A percentile compares a stretch with the other conserved stretches of the same genome.
phyloP scores from a whole-genome alignment of 35 echinoderm and acorn worm species.

The Acanthaster planci region DNA sequence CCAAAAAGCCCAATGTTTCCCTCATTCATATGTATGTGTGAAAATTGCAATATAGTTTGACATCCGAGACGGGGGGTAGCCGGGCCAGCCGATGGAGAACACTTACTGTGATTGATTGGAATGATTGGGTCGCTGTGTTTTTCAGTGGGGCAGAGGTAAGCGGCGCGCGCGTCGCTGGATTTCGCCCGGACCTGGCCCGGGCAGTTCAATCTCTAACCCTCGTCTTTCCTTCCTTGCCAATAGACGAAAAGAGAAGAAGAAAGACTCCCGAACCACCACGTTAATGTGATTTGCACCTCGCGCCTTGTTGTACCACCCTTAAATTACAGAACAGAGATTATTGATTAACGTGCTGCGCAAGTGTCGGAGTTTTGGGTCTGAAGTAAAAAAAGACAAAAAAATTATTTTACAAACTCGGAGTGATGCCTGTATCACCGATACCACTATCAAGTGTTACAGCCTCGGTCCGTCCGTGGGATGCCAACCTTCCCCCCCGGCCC shows the following conservation, averaged over 20 bases:
- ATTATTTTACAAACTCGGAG: conserved; percentile 15
- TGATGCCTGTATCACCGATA: conserved; percentile 7
- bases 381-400: too few species aligned
- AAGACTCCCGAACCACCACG: background rate
- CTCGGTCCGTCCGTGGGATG: background rate
- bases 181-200: background rate
- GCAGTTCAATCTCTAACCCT: background rate
- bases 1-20: conserved; percentile 40
- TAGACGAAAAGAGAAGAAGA: too few species aligned
- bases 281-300: conserved; percentile 22
- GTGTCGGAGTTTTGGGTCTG: conserved; percentile 24
- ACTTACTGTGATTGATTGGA: conserved; percentile 49
- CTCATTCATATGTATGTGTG: conserved; percentile 54
- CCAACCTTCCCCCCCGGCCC: too few species aligned
- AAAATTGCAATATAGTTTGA: conserved; percentile 59
- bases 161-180: background rate
- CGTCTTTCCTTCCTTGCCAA: conserved; percentile 14
- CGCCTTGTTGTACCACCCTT: conserved; percentile 17
- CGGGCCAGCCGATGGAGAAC: conserved; percentile 21
- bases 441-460: background rate
- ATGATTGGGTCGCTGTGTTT: conserved; percentile 33
- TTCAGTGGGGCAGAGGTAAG: background rate
- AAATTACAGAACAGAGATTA: conserved; percentile 40
- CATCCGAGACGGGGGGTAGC: conserved; percentile 37
- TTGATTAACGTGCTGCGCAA: conserved; percentile 27